Base-by-base conservation (phyloP, 2,797 vertebrate genomes). In the Hipposideros larvatus region DNA sequence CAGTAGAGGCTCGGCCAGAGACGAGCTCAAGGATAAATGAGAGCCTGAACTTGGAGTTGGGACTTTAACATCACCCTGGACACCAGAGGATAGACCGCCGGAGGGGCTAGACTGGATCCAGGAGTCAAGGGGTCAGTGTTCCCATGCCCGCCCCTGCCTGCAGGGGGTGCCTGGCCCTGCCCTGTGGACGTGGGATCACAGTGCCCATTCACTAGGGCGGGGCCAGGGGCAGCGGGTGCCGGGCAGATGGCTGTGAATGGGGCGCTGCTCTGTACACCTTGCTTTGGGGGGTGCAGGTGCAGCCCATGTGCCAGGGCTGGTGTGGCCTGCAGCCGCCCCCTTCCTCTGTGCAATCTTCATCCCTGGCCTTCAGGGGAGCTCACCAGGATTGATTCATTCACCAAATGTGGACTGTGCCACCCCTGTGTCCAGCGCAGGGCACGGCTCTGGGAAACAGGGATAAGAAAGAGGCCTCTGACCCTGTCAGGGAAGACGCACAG, bases 211-310 rank as follows among this genome's bases (percentile, higher is more conserved):
- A 1, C 65, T 1, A 2, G 70, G 1, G 7, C 5, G 8, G 80
- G 26, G 7, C 4, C 1, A 0, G 11, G 4, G 21, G 2, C 14
- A 1, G 7, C 1, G 0, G 4, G 26, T 48, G 10, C 15, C 16
- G 2, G 0, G 7, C 0, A 3, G 28, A 6, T 4, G 26, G 21
- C 61, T 11, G 2, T 21, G 15, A 43, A 11, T 0, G 5, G 8
- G 55, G 65, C 8, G 0, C 75, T 34, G 31, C 28, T 4, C 78
- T 7, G 5, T 0, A 1, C 16, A 4, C 43, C 71, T 53, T 11
- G 3, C 15, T 26, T 14, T 7, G 0, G 26, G 82, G 28, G 1
- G n/a, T 71, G 8, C 10, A 1, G 1, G n/a, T 71, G 8, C 10
- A 1, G n/a, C 77, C 65, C 15, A 0, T 7, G 0, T 3, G 66